These are phyloP conservation scores for Clivina fossor DNA, from an alignment of 2,888 invertebrate genomes.

Conservation along the genomic window DNA sequence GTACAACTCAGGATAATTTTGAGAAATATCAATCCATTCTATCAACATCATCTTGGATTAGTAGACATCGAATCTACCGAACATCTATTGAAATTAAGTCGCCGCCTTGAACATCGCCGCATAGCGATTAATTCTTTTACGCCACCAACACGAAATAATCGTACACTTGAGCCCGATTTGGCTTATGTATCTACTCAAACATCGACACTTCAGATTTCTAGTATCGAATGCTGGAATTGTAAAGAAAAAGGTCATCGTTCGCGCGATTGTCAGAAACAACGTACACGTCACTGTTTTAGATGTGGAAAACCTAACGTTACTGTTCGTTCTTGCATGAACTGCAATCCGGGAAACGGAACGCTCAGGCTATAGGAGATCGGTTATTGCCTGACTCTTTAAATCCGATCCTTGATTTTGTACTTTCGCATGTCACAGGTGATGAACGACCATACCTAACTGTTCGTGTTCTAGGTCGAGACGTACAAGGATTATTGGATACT, in stretches of 20 bases:
- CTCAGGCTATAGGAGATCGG: background rate
- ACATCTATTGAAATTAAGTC: background rate
- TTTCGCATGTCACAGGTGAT: too few relatives aligned
- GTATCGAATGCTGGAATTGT: too few relatives aligned
- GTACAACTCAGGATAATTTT: slow-evolving; percentile 9
- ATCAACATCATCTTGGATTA: slow-evolving; percentile 6
- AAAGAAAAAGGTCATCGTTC: too few relatives aligned
- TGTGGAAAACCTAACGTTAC: background rate
- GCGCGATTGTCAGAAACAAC: background rate
- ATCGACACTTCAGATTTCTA: too few relatives aligned
- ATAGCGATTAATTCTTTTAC: background rate
- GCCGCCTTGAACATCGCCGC: background rate
- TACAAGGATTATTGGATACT: too few relatives aligned
- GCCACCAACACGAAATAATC: background rate
- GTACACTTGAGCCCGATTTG: background rate
- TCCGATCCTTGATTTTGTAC: too few relatives aligned
- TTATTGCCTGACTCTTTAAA: too few relatives aligned
- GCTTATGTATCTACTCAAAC: background rate
- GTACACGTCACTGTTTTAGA: background rate
- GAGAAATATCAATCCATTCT: slow-evolving; percentile 18
- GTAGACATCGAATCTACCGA: slow-evolving; percentile 7
- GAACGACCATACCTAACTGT: too few relatives aligned
- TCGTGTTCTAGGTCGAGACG: too few relatives aligned
- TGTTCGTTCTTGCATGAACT: background rate
- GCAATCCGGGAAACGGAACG: background rate